Evolutionary conservation across 1,140 invertebrate genomes (phyloP).

Genomic region (Caerostris extrusa): DNA sequence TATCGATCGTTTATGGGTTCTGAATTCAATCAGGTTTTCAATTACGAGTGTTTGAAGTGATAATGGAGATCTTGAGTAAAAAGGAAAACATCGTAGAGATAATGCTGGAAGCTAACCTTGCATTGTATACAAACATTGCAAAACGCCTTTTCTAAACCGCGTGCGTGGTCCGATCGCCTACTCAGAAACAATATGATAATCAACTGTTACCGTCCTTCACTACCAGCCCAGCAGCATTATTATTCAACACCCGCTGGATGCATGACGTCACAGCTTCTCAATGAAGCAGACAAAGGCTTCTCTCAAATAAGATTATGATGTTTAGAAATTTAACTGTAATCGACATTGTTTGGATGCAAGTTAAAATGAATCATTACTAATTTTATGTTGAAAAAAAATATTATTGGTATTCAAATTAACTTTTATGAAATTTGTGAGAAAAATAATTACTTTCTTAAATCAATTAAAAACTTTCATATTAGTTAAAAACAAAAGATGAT

Average conservation of each 20-base stretch:
- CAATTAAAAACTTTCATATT: too few relatives aligned
- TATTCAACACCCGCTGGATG: background rate
- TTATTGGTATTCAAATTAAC: too few relatives aligned
- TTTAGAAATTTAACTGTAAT: background rate
- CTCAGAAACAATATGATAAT: background rate
- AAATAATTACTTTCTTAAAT: too few relatives aligned
- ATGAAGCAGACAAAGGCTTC: background rate
- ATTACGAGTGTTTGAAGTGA: too few relatives aligned
- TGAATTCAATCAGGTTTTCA: too few relatives aligned
- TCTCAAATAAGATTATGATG: background rate
- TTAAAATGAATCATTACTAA: too few relatives aligned
- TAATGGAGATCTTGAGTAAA: too few relatives aligned
- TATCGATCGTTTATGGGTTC: too few relatives aligned
- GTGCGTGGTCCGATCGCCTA: constrained; percentile 4
- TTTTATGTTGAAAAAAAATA: too few relatives aligned
- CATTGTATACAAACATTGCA: constrained; percentile 40
- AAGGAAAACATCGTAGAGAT: too few relatives aligned
- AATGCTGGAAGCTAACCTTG: background rate
- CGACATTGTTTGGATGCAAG: background rate
- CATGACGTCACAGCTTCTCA: background rate
- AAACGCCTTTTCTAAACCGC: background rate
- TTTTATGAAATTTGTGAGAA: too few relatives aligned
- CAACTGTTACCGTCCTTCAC: background rate
- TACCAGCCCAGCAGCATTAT: background rate
- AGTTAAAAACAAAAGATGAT: too few relatives aligned